A percentile compares a stretch with the other conserved stretches of the same genome.
Evolutionary conservation across 23 tunicate species (phyloP).

Genomic region (Trididemnum miniatum): DNA sequence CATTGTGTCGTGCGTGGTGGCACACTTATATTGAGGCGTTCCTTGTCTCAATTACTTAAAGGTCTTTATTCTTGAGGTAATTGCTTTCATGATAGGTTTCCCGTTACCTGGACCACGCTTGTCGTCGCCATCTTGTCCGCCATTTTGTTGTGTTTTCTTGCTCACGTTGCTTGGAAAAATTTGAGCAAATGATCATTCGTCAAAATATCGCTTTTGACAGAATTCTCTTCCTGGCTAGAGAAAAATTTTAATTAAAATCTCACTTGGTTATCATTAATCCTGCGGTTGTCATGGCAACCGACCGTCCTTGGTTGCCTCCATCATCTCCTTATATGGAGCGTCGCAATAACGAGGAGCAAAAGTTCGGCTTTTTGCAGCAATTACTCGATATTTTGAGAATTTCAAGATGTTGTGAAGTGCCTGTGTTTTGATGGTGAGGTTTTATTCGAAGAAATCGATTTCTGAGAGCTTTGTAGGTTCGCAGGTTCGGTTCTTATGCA

Average conservation of each 20-base stretch:
- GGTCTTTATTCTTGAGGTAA: too few relatives aligned
- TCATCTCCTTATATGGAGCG: conserved; percentile 12
- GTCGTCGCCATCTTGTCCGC: conserved; percentile 13
- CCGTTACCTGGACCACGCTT: background rate
- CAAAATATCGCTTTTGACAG: background rate
- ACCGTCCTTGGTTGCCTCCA: conserved; percentile 21
- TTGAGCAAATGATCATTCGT: background rate
- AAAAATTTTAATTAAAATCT: conserved; percentile 3
- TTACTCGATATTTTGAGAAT: too few relatives aligned
- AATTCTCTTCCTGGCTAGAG: background rate
- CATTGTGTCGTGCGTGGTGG: too few relatives aligned
- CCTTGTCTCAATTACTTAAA: too few relatives aligned
- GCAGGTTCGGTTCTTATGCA: too few relatives aligned
- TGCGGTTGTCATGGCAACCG: conserved; percentile 15
- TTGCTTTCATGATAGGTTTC: background rate
- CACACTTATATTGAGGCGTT: too few relatives aligned
- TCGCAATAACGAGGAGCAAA: too few relatives aligned
- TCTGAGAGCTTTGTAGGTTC: too few relatives aligned
- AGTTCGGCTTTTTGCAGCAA: too few relatives aligned
- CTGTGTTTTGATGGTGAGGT: too few relatives aligned
- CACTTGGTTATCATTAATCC: conserved; percentile 13
- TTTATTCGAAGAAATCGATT: too few relatives aligned
- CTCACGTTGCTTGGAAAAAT: conserved; percentile 7
- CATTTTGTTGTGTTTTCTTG: background rate
- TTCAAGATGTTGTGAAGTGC: too few relatives aligned